phyloP scores from a whole-genome alignment of 2,113 vertebrate genomes.

The Cyphomyrus discorhynchus region DNA sequence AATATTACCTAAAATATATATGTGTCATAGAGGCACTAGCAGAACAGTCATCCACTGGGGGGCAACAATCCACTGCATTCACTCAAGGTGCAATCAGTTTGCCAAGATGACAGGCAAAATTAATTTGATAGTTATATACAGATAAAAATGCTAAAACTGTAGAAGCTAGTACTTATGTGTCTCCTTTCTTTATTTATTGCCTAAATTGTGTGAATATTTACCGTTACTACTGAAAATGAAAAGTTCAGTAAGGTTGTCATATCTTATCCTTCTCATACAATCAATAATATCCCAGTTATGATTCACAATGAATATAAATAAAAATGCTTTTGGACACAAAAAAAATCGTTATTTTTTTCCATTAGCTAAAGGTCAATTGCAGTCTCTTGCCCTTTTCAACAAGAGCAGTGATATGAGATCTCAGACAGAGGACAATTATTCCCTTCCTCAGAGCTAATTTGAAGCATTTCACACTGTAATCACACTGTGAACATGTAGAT shows the following conservation, averaged over 20 bases:
- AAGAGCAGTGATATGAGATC: background rate
- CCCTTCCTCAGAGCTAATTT: background rate
- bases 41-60: background rate
- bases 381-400: slow-evolving; percentile 7
- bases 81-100: background rate
- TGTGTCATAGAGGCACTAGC: background rate
- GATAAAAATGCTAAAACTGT: background rate
- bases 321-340: slow-evolving; percentile 1
- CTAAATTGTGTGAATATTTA: background rate
- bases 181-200: background rate
- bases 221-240: background rate
- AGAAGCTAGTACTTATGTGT: background rate
- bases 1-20: background rate
- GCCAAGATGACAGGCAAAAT: background rate
- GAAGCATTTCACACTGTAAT: slow-evolving; percentile 9
- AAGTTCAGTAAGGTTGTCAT: background rate
- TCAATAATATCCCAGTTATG: background rate
- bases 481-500: background rate
- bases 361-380: slow-evolving; percentile 8
- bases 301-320: slow-evolving; percentile 8
- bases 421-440: slow-evolving; percentile 1
- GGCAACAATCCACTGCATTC: background rate
- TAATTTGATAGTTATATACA: background rate
- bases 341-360: slow-evolving; percentile 14
- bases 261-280: background rate